phyloP scores from a whole-genome alignment of 1,140 invertebrate genomes.

The Lordiphosa stackelbergi region DNA sequence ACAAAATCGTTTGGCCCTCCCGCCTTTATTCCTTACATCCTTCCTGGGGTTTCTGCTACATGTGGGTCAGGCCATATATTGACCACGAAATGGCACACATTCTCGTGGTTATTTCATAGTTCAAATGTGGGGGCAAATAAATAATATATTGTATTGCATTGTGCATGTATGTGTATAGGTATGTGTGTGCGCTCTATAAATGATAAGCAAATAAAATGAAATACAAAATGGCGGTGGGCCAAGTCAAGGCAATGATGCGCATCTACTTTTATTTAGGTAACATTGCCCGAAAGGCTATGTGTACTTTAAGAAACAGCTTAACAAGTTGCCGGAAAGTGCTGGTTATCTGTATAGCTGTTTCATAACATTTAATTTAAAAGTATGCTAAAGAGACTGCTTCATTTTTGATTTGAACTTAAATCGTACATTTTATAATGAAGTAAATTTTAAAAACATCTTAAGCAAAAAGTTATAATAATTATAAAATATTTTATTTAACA shows the following conservation, averaged over 20 bases:
- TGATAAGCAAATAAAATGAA: conserved; percentile 54
- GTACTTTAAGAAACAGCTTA: too few species aligned
- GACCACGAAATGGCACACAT: conserved; percentile 66
- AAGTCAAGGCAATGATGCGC: conserved; percentile 41
- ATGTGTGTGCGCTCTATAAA: conserved; percentile 18
- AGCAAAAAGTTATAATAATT: too few species aligned
- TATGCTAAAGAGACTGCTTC: too few species aligned
- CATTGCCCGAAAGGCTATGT: too few species aligned
- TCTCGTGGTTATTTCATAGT: conserved; percentile 63
- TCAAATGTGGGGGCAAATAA: conserved; percentile 63
- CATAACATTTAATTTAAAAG: too few species aligned
- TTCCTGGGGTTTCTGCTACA: conserved; percentile 23
- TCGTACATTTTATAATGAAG: too few species aligned
- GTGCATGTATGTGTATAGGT: conserved; percentile 1
- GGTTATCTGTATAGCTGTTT: too few species aligned
- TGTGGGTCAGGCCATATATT: conserved; percentile 64
- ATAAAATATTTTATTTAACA: too few species aligned
- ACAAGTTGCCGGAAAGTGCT: too few species aligned
- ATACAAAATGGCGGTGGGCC: conserved; percentile 49
- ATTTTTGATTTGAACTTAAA: too few species aligned
- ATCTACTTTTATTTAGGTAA: too few species aligned
- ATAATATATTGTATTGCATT: conserved; percentile 54
- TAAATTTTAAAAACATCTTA: too few species aligned
- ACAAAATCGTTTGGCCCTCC: conserved; percentile 10
- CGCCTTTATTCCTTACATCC: conserved; percentile 22